Evolutionary conservation across 2,113 vertebrate genomes (phyloP).

Genomic region (Dissostichus mawsoni): DNA sequence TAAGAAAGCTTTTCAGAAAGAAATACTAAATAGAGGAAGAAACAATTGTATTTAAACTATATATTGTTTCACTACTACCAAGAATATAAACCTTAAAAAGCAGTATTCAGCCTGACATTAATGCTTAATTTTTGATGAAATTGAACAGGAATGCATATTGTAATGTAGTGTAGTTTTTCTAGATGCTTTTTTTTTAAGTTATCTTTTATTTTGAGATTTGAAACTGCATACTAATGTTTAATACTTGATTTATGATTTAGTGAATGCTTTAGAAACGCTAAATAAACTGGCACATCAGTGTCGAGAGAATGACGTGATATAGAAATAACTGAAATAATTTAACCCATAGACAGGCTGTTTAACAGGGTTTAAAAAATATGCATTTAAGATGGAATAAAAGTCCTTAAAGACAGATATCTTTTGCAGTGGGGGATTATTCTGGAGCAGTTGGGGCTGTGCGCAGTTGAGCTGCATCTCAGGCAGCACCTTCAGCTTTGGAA

Average conservation of each 20-base stretch:
- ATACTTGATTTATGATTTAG: neutral
- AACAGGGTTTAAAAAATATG: neutral
- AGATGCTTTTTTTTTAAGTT: neutral
- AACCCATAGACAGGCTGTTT: neutral
- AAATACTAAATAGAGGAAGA: neutral
- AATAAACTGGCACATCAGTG: neutral
- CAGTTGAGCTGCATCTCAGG: constrained; percentile 34
- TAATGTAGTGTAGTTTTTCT: neutral
- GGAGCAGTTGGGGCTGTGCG: constrained; percentile 4
- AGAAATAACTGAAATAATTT: neutral
- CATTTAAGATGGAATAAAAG: neutral
- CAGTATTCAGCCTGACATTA: neutral
- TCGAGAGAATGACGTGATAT: neutral
- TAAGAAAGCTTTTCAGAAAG: neutral
- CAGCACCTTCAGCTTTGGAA: constrained; percentile 73
- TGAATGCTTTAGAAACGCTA: neutral
- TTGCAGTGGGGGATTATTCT: constrained; percentile 8
- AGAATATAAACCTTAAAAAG: neutral
- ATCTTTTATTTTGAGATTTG: neutral
- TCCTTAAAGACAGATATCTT: neutral
- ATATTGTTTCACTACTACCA: neutral
- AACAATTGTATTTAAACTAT: neutral
- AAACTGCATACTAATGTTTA: neutral
- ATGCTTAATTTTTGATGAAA: neutral
- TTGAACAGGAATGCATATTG: neutral